Base-by-base conservation (phyloP, 2,888 invertebrate genomes). In the Caenorhabditis sp. region DNA sequence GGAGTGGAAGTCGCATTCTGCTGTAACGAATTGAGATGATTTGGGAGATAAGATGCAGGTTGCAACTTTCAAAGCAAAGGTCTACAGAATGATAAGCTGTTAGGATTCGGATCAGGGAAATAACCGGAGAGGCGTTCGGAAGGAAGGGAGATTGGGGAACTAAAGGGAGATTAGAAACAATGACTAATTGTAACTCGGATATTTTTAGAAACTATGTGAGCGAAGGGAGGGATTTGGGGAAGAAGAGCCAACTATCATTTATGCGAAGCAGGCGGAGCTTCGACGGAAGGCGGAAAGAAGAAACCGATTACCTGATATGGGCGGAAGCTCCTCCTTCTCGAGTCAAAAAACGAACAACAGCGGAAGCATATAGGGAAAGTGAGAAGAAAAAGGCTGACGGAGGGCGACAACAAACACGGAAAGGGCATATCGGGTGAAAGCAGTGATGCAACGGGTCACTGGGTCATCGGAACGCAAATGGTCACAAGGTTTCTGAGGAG, bases 381-480 rank as follows among this genome's bases (percentile, higher is more conserved):
- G 55, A 28, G 47, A 50, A 18, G 47, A 64, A 62, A 64, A 47
- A 72, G 55, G 47, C 26, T 37, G 76, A 55, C 53, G 61, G 47
- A 20, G 20, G n/a, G 53, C n/a, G 71, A 67, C 35, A 74, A 74
- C 37, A 65, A 44, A 44, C 26, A 53, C 37, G 47, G 67, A 50
- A 76, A 76, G 67, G 67, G 40, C 67, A 76, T 50, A 4, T 32
- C 53, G 61, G 76, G 74, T 51, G 74, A 67, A 60, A 60, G 40
- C 24, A 18, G 28, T 67, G 76, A 76, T 61, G 76, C 67, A 67
- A 67, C 60, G 67, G 67, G 76, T 60, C 76, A 76, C 67, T 76
- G 76, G 76, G 76, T 76, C 76, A 76, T 22, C 76, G 76, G 76
- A 76, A 76, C 76, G 67, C 60, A 55, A 37, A 76, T 53, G 65